These are phyloP conservation scores for Eulemur macaco DNA, from an alignment of 2,113 vertebrate species.

Conservation along the genomic window DNA sequence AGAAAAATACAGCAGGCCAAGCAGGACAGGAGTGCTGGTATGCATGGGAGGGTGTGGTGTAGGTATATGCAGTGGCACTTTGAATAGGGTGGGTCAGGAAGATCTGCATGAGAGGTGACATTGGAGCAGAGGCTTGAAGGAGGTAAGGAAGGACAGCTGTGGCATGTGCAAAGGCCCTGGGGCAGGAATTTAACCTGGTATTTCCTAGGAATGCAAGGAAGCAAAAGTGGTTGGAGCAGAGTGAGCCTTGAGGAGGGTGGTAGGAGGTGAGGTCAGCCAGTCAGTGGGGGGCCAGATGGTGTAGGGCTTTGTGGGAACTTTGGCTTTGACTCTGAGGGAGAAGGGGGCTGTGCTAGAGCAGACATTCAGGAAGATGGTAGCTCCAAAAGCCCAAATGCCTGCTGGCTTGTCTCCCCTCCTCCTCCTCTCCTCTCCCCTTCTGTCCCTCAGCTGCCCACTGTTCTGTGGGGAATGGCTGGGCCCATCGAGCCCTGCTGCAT, in stretches of 20 bases:
- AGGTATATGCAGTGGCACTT: not conserved
- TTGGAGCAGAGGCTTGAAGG: not conserved
- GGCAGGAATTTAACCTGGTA: not conserved
- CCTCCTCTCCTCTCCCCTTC: no score
- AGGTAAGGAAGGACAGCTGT: not conserved
- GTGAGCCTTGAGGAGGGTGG: not conserved
- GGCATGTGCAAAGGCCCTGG: not conserved
- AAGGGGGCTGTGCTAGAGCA: not conserved
- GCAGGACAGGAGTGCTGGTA: not conserved
- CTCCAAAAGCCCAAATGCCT: not conserved
- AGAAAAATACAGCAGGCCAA: not conserved
- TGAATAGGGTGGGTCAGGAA: not conserved
- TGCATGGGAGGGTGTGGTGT: not conserved
- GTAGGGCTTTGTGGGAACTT: not conserved
- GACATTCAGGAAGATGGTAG: not conserved
- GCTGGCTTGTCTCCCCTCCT: not conserved
- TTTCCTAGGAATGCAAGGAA: not conserved
- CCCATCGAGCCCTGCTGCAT: not conserved
- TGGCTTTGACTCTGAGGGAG: not conserved
- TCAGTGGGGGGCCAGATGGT: not conserved
- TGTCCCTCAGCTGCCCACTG: not conserved
- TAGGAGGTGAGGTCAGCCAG: not conserved
- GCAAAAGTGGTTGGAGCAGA: not conserved
- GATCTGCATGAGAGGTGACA: not conserved
- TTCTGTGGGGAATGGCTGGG: not conserved